These are phyloP conservation scores for Apostichopus parvimensis DNA, from an alignment of 35 echinoderm and acorn worm species.

Conservation along the genomic window DNA sequence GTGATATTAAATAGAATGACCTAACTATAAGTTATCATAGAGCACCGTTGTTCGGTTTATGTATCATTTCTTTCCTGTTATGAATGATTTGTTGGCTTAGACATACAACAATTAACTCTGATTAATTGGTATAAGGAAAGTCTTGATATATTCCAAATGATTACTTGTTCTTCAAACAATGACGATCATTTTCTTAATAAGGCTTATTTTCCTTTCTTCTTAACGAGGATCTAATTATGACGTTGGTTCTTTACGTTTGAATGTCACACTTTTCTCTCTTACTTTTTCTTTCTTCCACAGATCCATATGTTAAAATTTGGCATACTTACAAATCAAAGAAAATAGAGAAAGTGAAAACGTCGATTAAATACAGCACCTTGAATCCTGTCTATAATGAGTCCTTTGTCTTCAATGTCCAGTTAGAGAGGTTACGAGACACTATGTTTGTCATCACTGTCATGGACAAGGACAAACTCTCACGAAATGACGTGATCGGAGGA, in stretches of 20 bases:
- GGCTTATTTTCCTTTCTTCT: no score
- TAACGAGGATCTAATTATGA: not conserved
- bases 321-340: slow-evolving; percentile 91
- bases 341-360: slow-evolving; percentile 95
- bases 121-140: no score
- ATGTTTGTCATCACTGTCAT: slow-evolving; percentile 86
- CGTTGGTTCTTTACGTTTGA: no score
- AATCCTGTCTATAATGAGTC: slow-evolving; percentile 95
- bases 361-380: slow-evolving; percentile 88
- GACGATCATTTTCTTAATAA: no score
- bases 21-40: no score
- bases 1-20: no score
- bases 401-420: slow-evolving; percentile 88
- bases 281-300: slow-evolving; percentile 30
- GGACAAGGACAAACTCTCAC: slow-evolving; percentile 82
- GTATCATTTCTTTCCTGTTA: no score
- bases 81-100: no score
- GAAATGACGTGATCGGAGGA: slow-evolving; percentile 92
- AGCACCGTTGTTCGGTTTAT: no score
- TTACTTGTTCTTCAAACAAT: no score
- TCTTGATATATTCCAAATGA: no score
- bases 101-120: no score
- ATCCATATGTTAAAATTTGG: slow-evolving; percentile 99
- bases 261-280: not conserved
- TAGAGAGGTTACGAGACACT: slow-evolving; percentile 88